Conservation (phyloP, 2,797 vertebrate species). For the Steatocranus sp. region DNA sequence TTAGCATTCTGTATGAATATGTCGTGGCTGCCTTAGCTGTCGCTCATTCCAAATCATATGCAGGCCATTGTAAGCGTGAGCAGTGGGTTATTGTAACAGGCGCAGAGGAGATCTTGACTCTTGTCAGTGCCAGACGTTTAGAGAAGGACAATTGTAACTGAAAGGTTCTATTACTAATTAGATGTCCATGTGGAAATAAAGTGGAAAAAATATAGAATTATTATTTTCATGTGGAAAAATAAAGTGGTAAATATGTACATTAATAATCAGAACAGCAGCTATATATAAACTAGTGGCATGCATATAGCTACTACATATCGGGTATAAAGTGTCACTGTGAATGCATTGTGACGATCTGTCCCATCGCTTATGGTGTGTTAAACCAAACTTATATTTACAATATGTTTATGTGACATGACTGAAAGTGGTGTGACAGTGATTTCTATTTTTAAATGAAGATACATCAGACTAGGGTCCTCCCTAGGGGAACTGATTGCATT, state of each 20-base stretch:
- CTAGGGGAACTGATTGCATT: background rate
- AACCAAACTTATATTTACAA: background rate
- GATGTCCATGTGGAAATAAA: background rate
- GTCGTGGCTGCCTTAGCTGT: slow-evolving; percentile 34
- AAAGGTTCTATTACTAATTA: slow-evolving; percentile 6
- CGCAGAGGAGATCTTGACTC: slow-evolving; percentile 16
- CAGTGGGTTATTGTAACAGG: slow-evolving; percentile 30
- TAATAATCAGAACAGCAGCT: background rate
- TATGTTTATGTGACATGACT: background rate
- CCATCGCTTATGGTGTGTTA: background rate
- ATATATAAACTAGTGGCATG: background rate
- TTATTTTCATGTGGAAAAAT: background rate
- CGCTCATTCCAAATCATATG: slow-evolving; percentile 36
- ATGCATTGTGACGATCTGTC: background rate
- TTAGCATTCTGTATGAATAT: slow-evolving; percentile 58
- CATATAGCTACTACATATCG: background rate
- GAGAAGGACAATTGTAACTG: background rate
- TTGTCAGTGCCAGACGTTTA: background rate
- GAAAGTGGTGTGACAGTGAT: background rate
- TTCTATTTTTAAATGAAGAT: background rate
- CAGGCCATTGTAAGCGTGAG: slow-evolving; percentile 30
- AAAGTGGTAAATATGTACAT: background rate
- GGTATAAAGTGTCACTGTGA: background rate
- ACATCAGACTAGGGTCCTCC: background rate
- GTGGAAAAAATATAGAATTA: background rate